These are phyloP conservation scores for Melieria picta DNA, from an alignment of 2,888 invertebrate species.

Conservation along the genomic window DNA sequence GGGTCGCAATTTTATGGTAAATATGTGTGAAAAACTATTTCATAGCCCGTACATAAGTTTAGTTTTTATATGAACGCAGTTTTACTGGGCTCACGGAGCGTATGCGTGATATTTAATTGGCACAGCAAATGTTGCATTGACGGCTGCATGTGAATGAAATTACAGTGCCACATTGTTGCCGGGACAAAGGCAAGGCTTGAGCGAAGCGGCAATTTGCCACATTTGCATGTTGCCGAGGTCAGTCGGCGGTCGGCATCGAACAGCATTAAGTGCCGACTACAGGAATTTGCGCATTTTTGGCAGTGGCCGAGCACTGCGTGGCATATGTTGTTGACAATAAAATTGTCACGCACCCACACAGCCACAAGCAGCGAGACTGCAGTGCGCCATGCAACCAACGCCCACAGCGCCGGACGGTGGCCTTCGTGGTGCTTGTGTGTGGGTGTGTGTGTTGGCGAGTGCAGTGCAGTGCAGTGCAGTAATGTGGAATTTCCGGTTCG, in stretches of 20 bases:
- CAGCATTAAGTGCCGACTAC: background rate
- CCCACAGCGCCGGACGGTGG: background rate
- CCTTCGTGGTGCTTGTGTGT: background rate
- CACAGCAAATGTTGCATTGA: too few relatives aligned
- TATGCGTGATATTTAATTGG: too few relatives aligned
- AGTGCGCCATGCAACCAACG: background rate
- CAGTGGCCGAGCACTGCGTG: background rate
- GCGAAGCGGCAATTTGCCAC: background rate
- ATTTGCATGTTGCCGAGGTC: slow-evolving; percentile 5
- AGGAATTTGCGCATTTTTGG: background rate
- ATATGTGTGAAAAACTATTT: too few relatives aligned
- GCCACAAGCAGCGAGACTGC: background rate
- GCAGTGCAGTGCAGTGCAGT: background rate
- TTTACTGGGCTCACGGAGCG: too few relatives aligned
- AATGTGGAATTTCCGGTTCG: background rate
- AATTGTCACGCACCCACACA: background rate
- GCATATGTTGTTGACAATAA: slow-evolving; percentile 9
- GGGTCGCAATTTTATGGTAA: too few relatives aligned
- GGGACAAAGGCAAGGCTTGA: background rate
- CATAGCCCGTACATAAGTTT: too few relatives aligned
- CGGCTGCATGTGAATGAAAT: too few relatives aligned
- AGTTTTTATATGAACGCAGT: too few relatives aligned
- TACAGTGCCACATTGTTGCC: background rate
- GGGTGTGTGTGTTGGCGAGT: background rate
- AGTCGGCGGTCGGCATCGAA: background rate